Evolutionary conservation across 1,140 invertebrate genomes (phyloP).

Genomic region (Achatina immaculata): DNA sequence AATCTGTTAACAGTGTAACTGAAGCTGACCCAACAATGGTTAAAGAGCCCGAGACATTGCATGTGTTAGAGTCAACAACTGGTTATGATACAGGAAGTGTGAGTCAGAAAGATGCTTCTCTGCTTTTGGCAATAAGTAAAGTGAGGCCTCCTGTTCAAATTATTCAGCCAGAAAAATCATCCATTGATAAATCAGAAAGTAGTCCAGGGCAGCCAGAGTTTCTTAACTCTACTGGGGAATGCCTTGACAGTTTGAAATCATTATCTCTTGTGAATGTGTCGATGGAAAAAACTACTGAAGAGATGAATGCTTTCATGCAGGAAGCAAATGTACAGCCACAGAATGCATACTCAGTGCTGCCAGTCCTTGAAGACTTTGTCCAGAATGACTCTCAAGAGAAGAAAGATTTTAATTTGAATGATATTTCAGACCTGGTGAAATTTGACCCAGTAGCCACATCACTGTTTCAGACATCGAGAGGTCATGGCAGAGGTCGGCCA

Average conservation of each 20-base stretch:
- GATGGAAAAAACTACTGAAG: background rate
- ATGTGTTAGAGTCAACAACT: background rate
- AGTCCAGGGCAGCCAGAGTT: background rate
- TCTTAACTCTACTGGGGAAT: no score
- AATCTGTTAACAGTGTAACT: background rate
- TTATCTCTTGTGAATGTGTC: background rate
- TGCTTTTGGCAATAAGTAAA: constrained; percentile 31
- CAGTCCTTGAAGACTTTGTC: background rate
- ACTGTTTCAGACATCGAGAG: background rate
- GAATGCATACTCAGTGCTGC: background rate
- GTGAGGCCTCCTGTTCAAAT: background rate
- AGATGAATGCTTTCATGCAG: background rate
- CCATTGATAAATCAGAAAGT: background rate
- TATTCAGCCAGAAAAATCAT: background rate
- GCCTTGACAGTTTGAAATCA: background rate
- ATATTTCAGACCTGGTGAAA: constrained; percentile 33
- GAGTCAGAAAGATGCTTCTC: constrained; percentile 29
- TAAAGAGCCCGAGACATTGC: background rate
- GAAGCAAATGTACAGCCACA: background rate
- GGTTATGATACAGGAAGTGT: constrained; percentile 8
- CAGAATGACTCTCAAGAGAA: background rate
- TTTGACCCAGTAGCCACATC: constrained; percentile 14
- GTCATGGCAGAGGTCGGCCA: background rate
- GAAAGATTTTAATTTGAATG: constrained; percentile 25
- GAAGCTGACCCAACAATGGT: background rate